Percentiles rank a stretch among this genome's conserved stretches.
These are phyloP conservation scores for Delphinapterus leucas DNA, from an alignment of 2,113 vertebrate genomes.

Conservation along the genomic window DNA sequence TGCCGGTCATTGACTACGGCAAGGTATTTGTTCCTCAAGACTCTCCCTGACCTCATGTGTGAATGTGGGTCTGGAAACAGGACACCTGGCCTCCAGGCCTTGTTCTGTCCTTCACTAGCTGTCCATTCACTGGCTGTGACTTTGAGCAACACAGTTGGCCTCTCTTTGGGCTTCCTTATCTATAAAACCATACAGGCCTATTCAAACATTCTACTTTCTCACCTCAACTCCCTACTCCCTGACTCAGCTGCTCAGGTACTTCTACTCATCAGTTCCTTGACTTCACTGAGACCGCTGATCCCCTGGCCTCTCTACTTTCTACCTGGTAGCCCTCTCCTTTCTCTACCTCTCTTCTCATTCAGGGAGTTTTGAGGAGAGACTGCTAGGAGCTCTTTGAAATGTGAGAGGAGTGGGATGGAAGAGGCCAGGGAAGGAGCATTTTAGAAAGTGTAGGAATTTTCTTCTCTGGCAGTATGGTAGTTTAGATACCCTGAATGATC, in stretches of 20 bases:
- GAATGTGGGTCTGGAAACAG: background rate
- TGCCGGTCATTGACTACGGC: slow-evolving; percentile 84
- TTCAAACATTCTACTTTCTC: background rate
- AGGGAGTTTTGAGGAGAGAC: background rate
- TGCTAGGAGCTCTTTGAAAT: background rate
- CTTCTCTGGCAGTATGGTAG: background rate
- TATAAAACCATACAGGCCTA: background rate
- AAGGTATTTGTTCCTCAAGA: slow-evolving; percentile 77
- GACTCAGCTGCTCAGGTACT: background rate
- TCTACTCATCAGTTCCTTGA: background rate
- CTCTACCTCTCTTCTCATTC: background rate
- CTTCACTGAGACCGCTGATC: background rate
- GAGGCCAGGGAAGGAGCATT: background rate
- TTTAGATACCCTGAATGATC: background rate
- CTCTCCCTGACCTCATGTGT: background rate
- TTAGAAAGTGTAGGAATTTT: background rate
- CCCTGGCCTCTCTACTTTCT: background rate
- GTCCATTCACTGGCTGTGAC: background rate
- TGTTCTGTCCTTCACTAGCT: background rate
- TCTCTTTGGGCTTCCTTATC: background rate
- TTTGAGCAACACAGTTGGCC: background rate
- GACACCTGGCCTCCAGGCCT: background rate
- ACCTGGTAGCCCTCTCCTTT: background rate
- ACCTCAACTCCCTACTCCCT: background rate
- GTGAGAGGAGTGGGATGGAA: background rate